phyloP scores from a whole-genome alignment of 2,888 invertebrate genomes.

The Notodonta dromedarius region DNA sequence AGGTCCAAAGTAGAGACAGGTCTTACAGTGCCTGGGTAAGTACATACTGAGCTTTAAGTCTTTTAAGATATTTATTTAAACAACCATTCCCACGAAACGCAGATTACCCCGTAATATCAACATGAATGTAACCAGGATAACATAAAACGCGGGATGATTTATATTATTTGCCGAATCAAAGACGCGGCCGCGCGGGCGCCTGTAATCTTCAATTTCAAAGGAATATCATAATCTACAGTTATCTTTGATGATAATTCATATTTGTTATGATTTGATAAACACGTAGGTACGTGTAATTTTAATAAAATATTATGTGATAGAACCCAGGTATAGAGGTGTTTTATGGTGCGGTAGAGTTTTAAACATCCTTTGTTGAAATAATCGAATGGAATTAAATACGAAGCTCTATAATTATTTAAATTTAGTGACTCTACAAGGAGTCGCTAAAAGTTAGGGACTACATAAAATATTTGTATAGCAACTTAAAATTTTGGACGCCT shows the following conservation, averaged over 20 bases:
- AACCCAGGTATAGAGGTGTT: not conserved
- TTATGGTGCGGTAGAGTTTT: slow-evolving; percentile 1
- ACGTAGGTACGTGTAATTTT: slow-evolving; percentile 6
- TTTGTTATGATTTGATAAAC: slow-evolving; percentile 9
- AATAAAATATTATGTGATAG: slow-evolving; percentile 3
- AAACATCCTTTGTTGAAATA: slow-evolving; percentile 1
- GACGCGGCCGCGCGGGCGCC: not conserved
- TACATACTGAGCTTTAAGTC: not conserved
- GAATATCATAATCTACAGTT: slow-evolving; percentile 10
- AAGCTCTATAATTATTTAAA: no score
- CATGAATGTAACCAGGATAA: slow-evolving; percentile 1
- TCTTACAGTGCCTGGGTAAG: no score
- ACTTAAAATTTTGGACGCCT: no score
- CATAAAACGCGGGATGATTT: slow-evolving; percentile 7
- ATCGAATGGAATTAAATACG: not conserved
- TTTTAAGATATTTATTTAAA: not conserved
- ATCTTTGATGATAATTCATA: slow-evolving; percentile 6
- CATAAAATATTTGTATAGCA: no score
- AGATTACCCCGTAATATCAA: not conserved
- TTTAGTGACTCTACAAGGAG: no score
- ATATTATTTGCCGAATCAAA: slow-evolving; percentile 7
- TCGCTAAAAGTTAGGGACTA: no score
- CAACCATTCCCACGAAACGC: not conserved
- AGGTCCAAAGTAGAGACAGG: no score
- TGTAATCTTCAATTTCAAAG: slow-evolving; percentile 8